Evolutionary conservation across 2,888 invertebrate species (phyloP).

Genomic region (Panzeria rudis): DNA sequence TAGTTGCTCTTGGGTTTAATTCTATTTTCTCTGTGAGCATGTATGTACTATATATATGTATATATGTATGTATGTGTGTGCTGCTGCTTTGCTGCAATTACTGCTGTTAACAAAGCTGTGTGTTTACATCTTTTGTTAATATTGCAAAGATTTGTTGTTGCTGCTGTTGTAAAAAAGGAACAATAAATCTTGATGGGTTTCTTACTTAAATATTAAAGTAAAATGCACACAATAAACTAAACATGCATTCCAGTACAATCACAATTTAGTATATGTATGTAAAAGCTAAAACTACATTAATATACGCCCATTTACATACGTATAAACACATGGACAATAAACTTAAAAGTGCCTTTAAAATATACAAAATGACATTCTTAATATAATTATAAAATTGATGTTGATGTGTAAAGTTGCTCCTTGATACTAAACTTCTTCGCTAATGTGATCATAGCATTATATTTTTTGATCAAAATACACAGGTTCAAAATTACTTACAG

Average conservation of each 20-base stretch:
- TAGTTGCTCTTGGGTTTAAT: slow-evolving; percentile 48
- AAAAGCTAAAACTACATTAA: slow-evolving; percentile 11
- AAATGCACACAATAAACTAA: slow-evolving; percentile 17
- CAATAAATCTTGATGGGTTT: slow-evolving; percentile 53
- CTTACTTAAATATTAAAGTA: slow-evolving; percentile 37
- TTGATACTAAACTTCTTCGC: too few species aligned
- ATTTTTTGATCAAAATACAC: too few species aligned
- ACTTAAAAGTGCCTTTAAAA: background rate
- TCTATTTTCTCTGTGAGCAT: background rate
- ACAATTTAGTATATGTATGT: background rate
- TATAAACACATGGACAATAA: background rate
- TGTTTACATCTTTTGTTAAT: slow-evolving; percentile 63
- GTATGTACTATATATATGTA: background rate
- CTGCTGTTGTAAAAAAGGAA: slow-evolving; percentile 36
- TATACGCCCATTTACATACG: too few species aligned
- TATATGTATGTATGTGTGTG: background rate
- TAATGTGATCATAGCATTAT: too few species aligned
- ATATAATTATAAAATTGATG: too few species aligned
- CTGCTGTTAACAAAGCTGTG: slow-evolving; percentile 59
- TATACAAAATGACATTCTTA: background rate
- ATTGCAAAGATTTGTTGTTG: slow-evolving; percentile 55
- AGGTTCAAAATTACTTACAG: too few species aligned
- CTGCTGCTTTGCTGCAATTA: slow-evolving; percentile 31
- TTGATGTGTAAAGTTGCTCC: too few species aligned
- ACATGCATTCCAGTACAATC: background rate